Conservation (phyloP, 2,797 vertebrate genomes). For the Lagodon rhomboides region DNA sequence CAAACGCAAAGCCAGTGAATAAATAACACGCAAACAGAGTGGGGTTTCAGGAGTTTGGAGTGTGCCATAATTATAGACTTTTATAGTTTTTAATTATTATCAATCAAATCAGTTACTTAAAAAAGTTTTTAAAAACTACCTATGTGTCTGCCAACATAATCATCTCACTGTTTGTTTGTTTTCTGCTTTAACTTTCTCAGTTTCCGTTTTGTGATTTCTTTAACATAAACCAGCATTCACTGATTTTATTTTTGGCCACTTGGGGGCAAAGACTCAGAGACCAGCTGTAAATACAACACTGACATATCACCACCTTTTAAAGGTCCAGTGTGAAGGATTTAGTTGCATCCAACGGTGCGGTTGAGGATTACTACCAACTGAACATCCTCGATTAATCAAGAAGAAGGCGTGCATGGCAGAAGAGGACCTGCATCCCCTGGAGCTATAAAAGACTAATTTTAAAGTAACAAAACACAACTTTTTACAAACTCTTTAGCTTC, state of each 20-base stretch:
- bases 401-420: no score
- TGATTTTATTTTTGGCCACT: background rate
- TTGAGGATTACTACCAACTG: no score
- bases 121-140: constrained; percentile 2
- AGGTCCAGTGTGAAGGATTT: no score
- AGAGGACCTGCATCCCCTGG: no score
- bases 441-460: no score
- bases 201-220: background rate
- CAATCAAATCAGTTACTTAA: background rate
- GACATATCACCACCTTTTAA: background rate
- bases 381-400: no score
- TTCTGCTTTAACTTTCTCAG: background rate
- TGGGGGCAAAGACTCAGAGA: background rate
- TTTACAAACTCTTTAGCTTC: no score
- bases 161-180: constrained; percentile 1
- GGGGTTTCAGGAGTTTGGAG: background rate
- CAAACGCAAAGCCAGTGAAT: background rate
- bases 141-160: background rate
- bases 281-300: background rate
- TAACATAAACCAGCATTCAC: background rate
- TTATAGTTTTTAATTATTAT: constrained; percentile 5
- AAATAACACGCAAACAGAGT: background rate
- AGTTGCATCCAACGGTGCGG: no score
- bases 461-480: no score
- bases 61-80: constrained; percentile 4